These are phyloP conservation scores for Podarcis lilfordi DNA, from an alignment of 2,797 vertebrate species.

Conservation along the genomic window DNA sequence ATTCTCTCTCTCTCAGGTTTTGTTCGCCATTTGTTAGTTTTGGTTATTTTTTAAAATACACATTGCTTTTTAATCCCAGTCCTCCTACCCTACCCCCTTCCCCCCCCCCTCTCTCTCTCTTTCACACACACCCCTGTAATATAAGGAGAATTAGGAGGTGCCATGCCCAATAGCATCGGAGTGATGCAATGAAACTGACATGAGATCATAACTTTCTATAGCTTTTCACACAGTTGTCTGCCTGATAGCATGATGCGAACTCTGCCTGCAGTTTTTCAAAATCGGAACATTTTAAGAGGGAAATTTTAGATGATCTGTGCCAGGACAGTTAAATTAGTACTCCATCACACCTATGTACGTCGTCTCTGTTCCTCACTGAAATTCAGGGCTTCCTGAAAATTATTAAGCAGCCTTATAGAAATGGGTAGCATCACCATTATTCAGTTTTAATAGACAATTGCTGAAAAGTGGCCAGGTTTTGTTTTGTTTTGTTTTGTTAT, in stretches of 20 bases:
- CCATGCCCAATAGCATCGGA: conserved; percentile 65
- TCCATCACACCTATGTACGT: not conserved
- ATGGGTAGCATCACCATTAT: conserved; percentile 12
- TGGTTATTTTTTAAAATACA: conserved; percentile 45
- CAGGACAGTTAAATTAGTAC: not conserved
- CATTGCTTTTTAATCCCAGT: conserved; percentile 39
- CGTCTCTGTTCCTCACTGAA: conserved; percentile 1
- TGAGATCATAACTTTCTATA: conserved; percentile 54
- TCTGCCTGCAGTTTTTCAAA: accelerated
- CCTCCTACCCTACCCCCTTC: conserved; percentile 57
- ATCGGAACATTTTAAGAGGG: not conserved
- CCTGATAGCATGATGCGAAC: not conserved
- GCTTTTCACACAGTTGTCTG: conserved; percentile 18
- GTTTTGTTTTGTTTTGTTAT: too few relatives aligned
- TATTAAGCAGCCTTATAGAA: conserved; percentile 9
- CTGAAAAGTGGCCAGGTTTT: conserved; percentile 21
- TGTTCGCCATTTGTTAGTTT: conserved; percentile 25
- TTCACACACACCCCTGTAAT: not conserved
- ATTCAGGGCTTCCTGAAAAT: conserved; percentile 46
- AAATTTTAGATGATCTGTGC: not conserved
- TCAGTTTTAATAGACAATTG: conserved; percentile 39
- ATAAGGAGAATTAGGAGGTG: conserved; percentile 36
- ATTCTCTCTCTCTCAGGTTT: conserved; percentile 9
- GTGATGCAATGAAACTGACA: conserved; percentile 64
- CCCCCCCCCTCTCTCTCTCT: too few relatives aligned